Conservation (phyloP, 1,140 invertebrate species). For the Megalopta genalis region DNA sequence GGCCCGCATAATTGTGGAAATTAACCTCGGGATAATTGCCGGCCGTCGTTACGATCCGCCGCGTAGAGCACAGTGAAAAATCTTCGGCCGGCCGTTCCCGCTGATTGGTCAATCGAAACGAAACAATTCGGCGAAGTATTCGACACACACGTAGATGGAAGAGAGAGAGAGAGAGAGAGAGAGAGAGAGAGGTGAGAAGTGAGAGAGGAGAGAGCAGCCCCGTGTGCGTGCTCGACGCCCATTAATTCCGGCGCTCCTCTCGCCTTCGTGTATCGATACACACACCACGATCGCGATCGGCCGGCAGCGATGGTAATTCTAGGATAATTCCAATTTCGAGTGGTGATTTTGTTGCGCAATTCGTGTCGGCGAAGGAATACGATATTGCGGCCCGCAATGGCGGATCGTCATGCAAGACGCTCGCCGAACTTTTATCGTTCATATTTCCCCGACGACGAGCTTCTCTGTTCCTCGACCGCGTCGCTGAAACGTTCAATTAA, state of each 20-base stretch:
- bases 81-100: constrained; percentile 5
- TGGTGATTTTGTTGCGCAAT: constrained; percentile 72
- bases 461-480: neutral
- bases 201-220: constrained; percentile 20
- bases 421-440: constrained; percentile 17
- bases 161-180: too few relatives aligned
- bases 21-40: constrained; percentile 8
- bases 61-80: constrained; percentile 3
- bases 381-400: constrained; percentile 64
- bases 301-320: constrained; percentile 66
- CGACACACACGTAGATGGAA: neutral
- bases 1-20: constrained; percentile 30
- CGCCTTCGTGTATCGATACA: constrained; percentile 61
- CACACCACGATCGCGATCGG: constrained; percentile 43
- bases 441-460: neutral
- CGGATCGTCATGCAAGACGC: constrained; percentile 68
- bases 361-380: constrained; percentile 72
- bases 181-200: neutral
- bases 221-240: constrained; percentile 63
- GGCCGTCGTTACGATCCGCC: neutral
- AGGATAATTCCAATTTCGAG: constrained; percentile 74
- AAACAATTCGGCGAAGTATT: constrained; percentile 40
- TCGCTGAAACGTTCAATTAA: neutral
- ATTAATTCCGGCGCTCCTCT: constrained; percentile 60
- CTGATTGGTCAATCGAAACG: constrained; percentile 18